phyloP scores from a whole-genome alignment of 2,888 invertebrate species.

The Acanthacorydalis orientalis region DNA sequence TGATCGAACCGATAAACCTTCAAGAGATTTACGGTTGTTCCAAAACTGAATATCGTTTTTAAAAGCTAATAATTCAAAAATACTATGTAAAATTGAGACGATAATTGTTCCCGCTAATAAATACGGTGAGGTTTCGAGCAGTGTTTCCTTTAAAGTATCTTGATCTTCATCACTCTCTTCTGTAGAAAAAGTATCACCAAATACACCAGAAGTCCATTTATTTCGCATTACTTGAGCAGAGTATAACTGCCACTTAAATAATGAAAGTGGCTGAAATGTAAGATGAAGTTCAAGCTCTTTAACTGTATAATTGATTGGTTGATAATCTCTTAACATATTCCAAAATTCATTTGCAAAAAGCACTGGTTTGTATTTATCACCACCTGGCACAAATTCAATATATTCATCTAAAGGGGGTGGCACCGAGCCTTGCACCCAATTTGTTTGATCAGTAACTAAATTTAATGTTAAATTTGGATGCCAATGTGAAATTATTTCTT shows the following conservation, averaged over 20 bases:
- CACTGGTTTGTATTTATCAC: conserved; percentile 81
- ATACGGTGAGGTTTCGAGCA: conserved; percentile 94
- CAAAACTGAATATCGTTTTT: conserved; percentile 99
- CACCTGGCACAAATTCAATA: conserved; percentile 74
- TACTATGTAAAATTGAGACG: conserved; percentile 88
- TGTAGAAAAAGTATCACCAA: conserved; percentile 46
- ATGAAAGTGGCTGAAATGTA: conserved; percentile 76
- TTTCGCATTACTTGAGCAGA: conserved; percentile 89
- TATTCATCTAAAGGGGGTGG: conserved; percentile 87
- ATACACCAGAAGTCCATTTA: conserved; percentile 51
- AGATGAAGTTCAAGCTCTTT: conserved; percentile 51
- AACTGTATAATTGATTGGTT: conserved; percentile 74
- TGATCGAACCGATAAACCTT: conserved; percentile 92
- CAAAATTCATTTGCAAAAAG: conserved; percentile 95
- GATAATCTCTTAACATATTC: conserved; percentile 93
- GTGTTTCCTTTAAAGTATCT: conserved; percentile 80
- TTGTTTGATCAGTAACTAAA: conserved; percentile 87
- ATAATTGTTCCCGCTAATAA: conserved; percentile 78
- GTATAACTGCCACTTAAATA: conserved; percentile 98
- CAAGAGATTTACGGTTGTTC: conserved; percentile 92
- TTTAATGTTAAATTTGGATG: conserved; percentile 97
- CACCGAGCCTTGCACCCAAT: conserved; percentile 81
- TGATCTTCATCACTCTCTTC: conserved; percentile 79
- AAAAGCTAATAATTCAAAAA: conserved; percentile 96
- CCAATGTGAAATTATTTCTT: conserved; percentile 94